Evolutionary conservation across 2,888 invertebrate species (phyloP).

Genomic region (Stramonita haemastoma): DNA sequence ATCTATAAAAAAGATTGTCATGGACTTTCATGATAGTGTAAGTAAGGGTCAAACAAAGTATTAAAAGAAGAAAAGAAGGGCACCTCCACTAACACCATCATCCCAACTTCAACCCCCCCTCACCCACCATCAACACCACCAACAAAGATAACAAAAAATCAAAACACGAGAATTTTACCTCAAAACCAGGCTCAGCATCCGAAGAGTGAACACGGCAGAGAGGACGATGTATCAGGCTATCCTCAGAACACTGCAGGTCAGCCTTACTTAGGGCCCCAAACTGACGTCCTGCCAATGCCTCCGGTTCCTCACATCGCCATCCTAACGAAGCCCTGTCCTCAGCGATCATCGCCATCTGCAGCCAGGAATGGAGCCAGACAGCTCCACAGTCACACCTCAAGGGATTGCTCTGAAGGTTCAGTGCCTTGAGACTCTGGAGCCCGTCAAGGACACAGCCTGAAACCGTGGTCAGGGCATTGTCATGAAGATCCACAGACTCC

Average conservation of each 20-base stretch:
- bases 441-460: slow-evolving; percentile 49
- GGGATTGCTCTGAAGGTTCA: slow-evolving; percentile 47
- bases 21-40: too few relatives aligned
- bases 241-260: slow-evolving; percentile 11
- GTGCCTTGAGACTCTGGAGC: slow-evolving; percentile 43
- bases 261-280: slow-evolving; percentile 22
- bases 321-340: slow-evolving; percentile 40
- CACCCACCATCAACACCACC: too few relatives aligned
- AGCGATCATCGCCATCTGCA: slow-evolving; percentile 42
- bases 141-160: too few relatives aligned
- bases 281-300: background rate
- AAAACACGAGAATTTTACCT: background rate
- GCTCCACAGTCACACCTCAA: slow-evolving; percentile 49
- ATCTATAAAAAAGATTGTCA: too few relatives aligned
- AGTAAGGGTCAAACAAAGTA: too few relatives aligned
- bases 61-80: too few relatives aligned
- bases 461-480: slow-evolving; percentile 41
- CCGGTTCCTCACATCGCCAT: slow-evolving; percentile 17
- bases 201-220: background rate
- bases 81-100: too few relatives aligned
- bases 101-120: too few relatives aligned
- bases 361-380: slow-evolving; percentile 50
- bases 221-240: background rate
- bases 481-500: slow-evolving; percentile 42
- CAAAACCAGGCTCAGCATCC: background rate